Evolutionary conservation across 2,888 invertebrate genomes (phyloP), one percentile per base, ranked within the genome.

Genomic region (Mechanitis mazaeus): DNA sequence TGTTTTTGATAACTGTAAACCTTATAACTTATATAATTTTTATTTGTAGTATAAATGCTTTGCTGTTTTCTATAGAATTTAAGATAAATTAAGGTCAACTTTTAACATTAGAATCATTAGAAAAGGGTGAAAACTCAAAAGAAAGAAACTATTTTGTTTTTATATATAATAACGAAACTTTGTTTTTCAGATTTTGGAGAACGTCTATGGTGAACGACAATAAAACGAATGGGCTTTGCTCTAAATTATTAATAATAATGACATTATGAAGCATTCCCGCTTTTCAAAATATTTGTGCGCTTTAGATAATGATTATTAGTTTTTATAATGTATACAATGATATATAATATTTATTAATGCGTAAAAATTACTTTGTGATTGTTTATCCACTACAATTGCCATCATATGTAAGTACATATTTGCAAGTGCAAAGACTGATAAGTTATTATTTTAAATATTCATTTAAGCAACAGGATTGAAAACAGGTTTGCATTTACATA

Each of bases 161-260:
- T 42, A 3, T 12, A 50, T 60, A 56, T 50, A 38, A 53, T 38
- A 38, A 56, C 45, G 33, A 59, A 56, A 31, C 11, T 28, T 56
- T 63, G 61, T 58, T 65, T 71, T 68, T 57, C 71, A 74, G 74
- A 70, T 69, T 69, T 74, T 60, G 73, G 74, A 55, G 74, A 74
- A 69, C 67, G 73, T 65, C 65, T 74, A 46, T 74, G 74, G 74
- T 74, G 67, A 73, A 60, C 56, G 55, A 65, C 54, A 65, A 58
- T 56, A 55, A 54, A 54, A 60, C 53, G 38, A 54, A n/a, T 33
- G 46, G 38, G 50, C 55, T 46, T 38, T 56, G 31, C 12, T 42
- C 42, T 42, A 42, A 6, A 28, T 55, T 58, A 55, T 45, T 35
- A 38, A 45, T 35, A 58, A 45, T 33, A 50, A 58, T 54, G 45